A percentile compares a stretch with the other conserved stretches of the same genome.
Evolutionary conservation across 2,113 vertebrate species (phyloP).

Genomic region (Meles meles): DNA sequence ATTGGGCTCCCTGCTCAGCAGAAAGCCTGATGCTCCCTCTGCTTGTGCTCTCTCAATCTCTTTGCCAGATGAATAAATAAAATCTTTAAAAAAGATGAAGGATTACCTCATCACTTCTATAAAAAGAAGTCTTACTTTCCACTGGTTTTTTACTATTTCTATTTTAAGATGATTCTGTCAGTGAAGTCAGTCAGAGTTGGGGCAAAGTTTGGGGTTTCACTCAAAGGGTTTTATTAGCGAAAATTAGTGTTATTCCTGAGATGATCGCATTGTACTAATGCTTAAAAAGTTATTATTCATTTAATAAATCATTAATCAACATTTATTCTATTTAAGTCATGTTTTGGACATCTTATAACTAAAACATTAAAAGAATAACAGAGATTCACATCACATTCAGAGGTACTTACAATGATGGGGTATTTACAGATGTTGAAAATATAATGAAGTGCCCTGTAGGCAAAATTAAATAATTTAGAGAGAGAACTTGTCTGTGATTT

Average conservation of each 20-base stretch:
- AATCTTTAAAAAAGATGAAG: too few species aligned
- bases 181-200: background rate
- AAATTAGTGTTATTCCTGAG: background rate
- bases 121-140: background rate
- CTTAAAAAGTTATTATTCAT: background rate
- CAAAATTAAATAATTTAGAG: background rate
- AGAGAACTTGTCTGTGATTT: background rate
- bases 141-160: background rate
- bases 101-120: background rate
- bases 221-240: background rate
- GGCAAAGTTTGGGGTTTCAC: background rate
- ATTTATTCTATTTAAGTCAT: background rate
- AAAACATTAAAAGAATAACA: background rate
- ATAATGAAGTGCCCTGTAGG: background rate
- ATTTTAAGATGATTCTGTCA: background rate
- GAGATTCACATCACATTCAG: background rate
- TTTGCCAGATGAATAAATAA: too few species aligned
- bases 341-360: background rate
- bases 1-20: too few species aligned
- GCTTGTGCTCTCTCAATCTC: too few species aligned
- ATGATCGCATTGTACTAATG: background rate
- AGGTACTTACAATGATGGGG: background rate
- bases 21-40: too few species aligned
- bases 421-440: background rate
- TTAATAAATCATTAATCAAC: background rate